Conservation (phyloP, 2,797 vertebrate genomes). For the Poeciliopsis gracilis region DNA sequence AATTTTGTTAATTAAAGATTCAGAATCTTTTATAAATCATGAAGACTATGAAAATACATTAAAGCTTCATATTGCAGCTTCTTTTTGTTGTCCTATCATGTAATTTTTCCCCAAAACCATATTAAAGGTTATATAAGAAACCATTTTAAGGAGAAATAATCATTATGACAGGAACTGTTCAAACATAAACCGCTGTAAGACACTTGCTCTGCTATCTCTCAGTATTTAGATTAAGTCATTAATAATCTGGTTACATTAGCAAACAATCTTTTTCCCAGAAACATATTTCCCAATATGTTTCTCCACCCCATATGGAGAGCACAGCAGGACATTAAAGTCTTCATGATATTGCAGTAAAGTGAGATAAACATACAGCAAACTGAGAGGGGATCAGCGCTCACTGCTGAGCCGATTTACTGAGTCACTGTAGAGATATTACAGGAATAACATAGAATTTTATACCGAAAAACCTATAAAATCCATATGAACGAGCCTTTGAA, state of each 20-base stretch:
- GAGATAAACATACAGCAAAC: constrained; percentile 40
- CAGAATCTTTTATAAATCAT: not conserved
- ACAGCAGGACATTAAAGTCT: constrained; percentile 15
- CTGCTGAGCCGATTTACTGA: constrained; percentile 6
- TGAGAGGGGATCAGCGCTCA: constrained; percentile 23
- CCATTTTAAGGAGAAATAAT: not conserved
- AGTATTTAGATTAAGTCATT: not conserved
- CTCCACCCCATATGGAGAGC: not conserved
- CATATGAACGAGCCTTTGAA: constrained; percentile 30
- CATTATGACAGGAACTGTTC: not conserved
- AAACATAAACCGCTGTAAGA: not conserved
- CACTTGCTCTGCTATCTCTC: not conserved
- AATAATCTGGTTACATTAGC: not conserved
- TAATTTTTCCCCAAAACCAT: not conserved
- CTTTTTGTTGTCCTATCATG: not conserved
- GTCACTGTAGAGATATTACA: constrained; percentile 30
- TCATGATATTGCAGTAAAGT: constrained; percentile 27
- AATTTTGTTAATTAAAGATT: not conserved
- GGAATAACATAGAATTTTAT: constrained; percentile 42
- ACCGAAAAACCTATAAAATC: constrained; percentile 23
- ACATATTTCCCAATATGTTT: not conserved
- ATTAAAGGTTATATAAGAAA: not conserved
- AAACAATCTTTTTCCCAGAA: not conserved
- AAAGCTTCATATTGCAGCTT: not conserved
- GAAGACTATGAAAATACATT: not conserved